These are phyloP conservation scores for Drosophila gaucha DNA, from an alignment of 2,888 invertebrate genomes.

Conservation along the genomic window DNA sequence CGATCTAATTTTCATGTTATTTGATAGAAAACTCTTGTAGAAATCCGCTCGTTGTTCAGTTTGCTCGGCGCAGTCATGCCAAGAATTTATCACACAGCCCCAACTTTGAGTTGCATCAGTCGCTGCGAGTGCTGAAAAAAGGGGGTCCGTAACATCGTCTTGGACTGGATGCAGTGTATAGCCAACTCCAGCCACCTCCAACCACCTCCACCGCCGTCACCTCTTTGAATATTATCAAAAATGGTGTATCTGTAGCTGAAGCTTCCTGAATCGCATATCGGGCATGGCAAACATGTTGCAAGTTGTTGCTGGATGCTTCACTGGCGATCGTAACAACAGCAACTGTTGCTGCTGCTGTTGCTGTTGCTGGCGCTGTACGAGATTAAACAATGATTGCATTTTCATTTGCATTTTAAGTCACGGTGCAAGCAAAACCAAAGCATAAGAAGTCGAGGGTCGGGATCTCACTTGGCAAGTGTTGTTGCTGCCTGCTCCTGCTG, in stretches of 20 bases:
- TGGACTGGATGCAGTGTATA: conserved; percentile 34
- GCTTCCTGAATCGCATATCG: conserved; percentile 71
- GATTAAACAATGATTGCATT: conserved; percentile 79
- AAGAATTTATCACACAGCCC: conserved; percentile 69
- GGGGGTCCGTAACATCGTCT: conserved; percentile 13
- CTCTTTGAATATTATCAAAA: conserved; percentile 75
- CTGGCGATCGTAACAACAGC: conserved; percentile 67
- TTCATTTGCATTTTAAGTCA: conserved; percentile 80
- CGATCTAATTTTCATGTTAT: conserved; percentile 77
- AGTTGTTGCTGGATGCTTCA: conserved; percentile 61
- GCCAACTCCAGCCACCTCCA: not conserved
- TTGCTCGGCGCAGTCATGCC: conserved; percentile 48
- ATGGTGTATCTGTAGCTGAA: conserved; percentile 71
- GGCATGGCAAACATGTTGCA: conserved; percentile 71
- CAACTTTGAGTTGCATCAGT: conserved; percentile 54
- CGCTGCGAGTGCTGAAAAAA: too few relatives aligned
- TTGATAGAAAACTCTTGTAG: conserved; percentile 73
- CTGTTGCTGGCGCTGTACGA: conserved; percentile 66
- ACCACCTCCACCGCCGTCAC: conserved; percentile 17
- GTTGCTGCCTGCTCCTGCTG: conserved; percentile 21
- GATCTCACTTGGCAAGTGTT: conserved; percentile 74
- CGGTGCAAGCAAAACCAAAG: conserved; percentile 67
- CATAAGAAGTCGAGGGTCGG: conserved; percentile 72
- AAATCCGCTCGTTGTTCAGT: conserved; percentile 38
- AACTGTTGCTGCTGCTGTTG: conserved; percentile 39